Conservation (phyloP, 2,113 vertebrate species). For the Benitochromis conjunctus region DNA sequence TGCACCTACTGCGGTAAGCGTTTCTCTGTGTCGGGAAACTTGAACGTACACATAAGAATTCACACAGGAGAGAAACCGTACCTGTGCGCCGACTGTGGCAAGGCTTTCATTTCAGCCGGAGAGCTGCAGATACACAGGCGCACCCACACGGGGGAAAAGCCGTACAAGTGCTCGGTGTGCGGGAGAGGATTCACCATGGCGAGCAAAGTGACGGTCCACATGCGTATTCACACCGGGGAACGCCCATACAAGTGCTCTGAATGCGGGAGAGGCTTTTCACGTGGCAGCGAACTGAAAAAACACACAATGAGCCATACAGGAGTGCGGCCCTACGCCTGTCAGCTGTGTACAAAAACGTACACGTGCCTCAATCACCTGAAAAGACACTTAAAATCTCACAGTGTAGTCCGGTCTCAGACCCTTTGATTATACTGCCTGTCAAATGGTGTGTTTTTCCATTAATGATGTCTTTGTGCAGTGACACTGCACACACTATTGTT, state of each 20-base stretch:
- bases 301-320: conserved; percentile 40
- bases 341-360: conserved; percentile 44
- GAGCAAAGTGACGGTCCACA: conserved; percentile 31
- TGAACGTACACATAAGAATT: conserved; percentile 41
- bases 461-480: neutral
- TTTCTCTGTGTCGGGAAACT: conserved; percentile 27
- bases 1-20: conserved; percentile 45
- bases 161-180: conserved; percentile 37
- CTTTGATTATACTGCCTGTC: neutral
- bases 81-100: conserved; percentile 43
- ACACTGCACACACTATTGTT: neutral
- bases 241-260: conserved; percentile 33
- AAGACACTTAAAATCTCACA: conserved; percentile 48
- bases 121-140: conserved; percentile 55
- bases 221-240: conserved; percentile 44
- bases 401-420: neutral
- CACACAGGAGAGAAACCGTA: conserved; percentile 52
- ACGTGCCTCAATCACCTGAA: conserved; percentile 43
- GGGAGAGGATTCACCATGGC: conserved; percentile 32
- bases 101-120: conserved; percentile 32
- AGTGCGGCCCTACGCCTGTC: conserved; percentile 33
- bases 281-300: conserved; percentile 29
- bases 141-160: conserved; percentile 43
- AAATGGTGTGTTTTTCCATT: neutral
- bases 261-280: conserved; percentile 45